Percentiles rank a stretch among this genome's conserved stretches.
These are phyloP conservation scores for Drosophila multiciliata DNA, from an alignment of 2,888 invertebrate species.

Conservation along the genomic window DNA sequence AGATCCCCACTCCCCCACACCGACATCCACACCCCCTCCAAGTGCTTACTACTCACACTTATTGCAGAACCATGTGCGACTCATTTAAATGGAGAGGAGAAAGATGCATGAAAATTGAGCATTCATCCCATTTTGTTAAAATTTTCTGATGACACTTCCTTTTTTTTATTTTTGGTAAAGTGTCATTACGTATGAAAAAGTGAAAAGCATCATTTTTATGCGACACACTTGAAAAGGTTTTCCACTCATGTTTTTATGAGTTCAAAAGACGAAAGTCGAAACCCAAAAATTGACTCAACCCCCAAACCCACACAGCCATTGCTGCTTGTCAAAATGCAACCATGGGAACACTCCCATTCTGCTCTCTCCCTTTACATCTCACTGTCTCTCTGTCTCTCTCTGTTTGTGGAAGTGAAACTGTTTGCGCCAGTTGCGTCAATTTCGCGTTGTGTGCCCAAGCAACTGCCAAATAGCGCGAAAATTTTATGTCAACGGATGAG, in stretches of 20 bases:
- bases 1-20: background rate
- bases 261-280: constrained; percentile 45
- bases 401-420: constrained; percentile 2
- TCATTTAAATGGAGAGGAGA: constrained; percentile 28
- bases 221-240: constrained; percentile 49
- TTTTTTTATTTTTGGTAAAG: constrained; percentile 22
- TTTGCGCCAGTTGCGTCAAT: constrained; percentile 23
- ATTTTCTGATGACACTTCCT: constrained; percentile 29
- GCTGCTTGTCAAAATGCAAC: constrained; percentile 58
- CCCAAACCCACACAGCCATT: background rate
- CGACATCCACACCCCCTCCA: background rate
- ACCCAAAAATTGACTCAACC: constrained; percentile 31
- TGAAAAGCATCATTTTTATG: constrained; percentile 55
- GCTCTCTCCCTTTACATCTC: background rate
- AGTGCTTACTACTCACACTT: constrained; percentile 58
- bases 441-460: constrained; percentile 23
- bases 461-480: constrained; percentile 53
- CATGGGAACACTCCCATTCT: constrained; percentile 51
- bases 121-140: constrained; percentile 14
- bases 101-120: constrained; percentile 1
- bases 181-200: constrained; percentile 50
- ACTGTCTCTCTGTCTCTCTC: background rate
- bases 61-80: constrained; percentile 52
- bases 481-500: constrained; percentile 38
- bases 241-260: constrained; percentile 45